Conservation (phyloP, 92 coral and sea anemone species). For the Actinostola sp. region DNA sequence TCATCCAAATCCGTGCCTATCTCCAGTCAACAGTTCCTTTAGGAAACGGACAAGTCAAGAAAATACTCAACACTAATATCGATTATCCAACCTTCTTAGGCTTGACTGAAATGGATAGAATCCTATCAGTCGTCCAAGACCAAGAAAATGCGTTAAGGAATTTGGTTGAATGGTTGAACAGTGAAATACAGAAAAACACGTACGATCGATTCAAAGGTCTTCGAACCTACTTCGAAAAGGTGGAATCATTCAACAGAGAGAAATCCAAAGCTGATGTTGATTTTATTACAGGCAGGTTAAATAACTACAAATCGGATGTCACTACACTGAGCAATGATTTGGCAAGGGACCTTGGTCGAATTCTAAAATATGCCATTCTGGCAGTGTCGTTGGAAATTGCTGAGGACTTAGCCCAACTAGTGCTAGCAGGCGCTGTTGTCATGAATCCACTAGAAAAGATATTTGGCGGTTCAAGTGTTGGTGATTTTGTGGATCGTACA, state of each 20-base stretch:
- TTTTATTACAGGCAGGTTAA: slow-evolving; percentile 6
- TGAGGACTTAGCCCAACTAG: slow-evolving; percentile 16
- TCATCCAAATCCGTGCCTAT: slow-evolving; percentile 20
- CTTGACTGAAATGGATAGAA: slow-evolving; percentile 36
- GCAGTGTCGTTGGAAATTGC: slow-evolving; percentile 39
- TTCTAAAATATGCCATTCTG: slow-evolving; percentile 7
- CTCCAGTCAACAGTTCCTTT: slow-evolving; percentile 8
- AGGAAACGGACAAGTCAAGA: background rate
- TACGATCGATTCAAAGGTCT: slow-evolving; percentile 37
- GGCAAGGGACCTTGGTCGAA: background rate
- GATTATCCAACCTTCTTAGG: slow-evolving; percentile 31
- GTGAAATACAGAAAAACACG: slow-evolving; percentile 13
- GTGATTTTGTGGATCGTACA: slow-evolving; percentile 17
- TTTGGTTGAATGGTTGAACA: slow-evolving; percentile 34
- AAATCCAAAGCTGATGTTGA: slow-evolving; percentile 35
- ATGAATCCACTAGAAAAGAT: slow-evolving; percentile 35
- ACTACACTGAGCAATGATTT: slow-evolving; percentile 6
- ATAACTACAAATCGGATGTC: slow-evolving; percentile 8
- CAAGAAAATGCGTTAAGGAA: background rate
- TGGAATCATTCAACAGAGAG: slow-evolving; percentile 30
- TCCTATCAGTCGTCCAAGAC: slow-evolving; percentile 19
- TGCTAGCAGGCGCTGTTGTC: slow-evolving; percentile 2
- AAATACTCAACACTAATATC: slow-evolving; percentile 39
- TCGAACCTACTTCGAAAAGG: slow-evolving; percentile 32
- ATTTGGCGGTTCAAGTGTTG: slow-evolving; percentile 16